Percentiles rank a stretch among this genome's conserved stretches.
Conservation (phyloP, 2,888 invertebrate species). For the Drosophila fungiperda region DNA sequence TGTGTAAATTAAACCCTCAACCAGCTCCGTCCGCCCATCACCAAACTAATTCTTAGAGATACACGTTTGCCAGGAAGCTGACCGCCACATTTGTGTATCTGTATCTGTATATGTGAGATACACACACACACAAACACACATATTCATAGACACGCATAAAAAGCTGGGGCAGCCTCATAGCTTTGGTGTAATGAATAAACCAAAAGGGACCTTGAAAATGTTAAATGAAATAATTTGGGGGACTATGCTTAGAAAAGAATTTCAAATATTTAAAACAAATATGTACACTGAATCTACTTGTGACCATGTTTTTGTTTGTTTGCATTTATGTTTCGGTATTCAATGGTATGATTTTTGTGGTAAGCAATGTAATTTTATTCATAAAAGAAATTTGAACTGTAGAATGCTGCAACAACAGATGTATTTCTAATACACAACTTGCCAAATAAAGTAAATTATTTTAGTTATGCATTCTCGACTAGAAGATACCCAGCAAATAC, state of each 20-base stretch:
- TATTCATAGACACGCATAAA: neutral
- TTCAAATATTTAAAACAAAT: conserved; percentile 51
- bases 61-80: conserved; percentile 14
- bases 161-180: conserved; percentile 35
- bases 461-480: neutral
- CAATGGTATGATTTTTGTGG: conserved; percentile 38
- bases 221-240: conserved; percentile 44
- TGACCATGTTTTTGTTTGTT: conserved; percentile 30
- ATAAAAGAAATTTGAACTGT: conserved; percentile 8
- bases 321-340: conserved; percentile 23
- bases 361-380: conserved; percentile 26
- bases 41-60: conserved; percentile 1
- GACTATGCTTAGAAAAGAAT: conserved; percentile 43
- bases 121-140: neutral
- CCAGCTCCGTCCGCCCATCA: neutral
- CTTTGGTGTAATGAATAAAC: conserved; percentile 52
- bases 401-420: conserved; percentile 7
- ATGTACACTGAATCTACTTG: conserved; percentile 32
- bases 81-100: conserved; percentile 12
- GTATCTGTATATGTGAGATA: neutral
- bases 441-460: neutral
- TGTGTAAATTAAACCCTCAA: conserved; percentile 1
- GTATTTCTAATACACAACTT: conserved; percentile 1
- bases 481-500: neutral
- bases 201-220: conserved; percentile 51